Percentiles rank a stretch among this genome's conserved stretches.
Evolutionary conservation across 2,888 invertebrate genomes (phyloP).

Genomic region (Synanthedon vespiformis): DNA sequence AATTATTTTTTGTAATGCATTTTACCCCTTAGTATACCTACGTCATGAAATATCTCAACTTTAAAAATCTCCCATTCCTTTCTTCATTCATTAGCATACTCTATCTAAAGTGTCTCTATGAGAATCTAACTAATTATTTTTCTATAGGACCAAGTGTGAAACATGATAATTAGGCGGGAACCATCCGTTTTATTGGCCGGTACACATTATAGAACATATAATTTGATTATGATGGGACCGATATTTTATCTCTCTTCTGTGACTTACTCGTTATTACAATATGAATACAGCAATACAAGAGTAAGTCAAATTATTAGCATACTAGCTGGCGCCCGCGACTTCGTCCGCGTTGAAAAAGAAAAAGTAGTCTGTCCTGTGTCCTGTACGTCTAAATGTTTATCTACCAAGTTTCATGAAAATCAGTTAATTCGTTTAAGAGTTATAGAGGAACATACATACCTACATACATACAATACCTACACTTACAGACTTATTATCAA

Average conservation of each 20-base stretch:
- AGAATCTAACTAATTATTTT: constrained; percentile 56
- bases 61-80: neutral
- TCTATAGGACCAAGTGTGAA: constrained; percentile 40
- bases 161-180: constrained; percentile 47
- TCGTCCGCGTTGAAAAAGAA: too few relatives aligned
- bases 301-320: too few relatives aligned
- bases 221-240: constrained; percentile 42
- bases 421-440: too few relatives aligned
- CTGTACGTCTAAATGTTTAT: too few relatives aligned
- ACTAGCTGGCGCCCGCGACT: too few relatives aligned
- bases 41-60: neutral
- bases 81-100: constrained; percentile 12
- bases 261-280: neutral
- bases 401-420: too few relatives aligned
- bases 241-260: constrained; percentile 9
- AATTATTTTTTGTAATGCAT: neutral
- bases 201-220: constrained; percentile 7
- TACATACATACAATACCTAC: too few relatives aligned
- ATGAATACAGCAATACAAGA: too few relatives aligned
- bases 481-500: too few relatives aligned
- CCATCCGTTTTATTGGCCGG: constrained; percentile 1
- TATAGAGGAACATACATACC: too few relatives aligned
- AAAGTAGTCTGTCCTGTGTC: too few relatives aligned
- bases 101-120: constrained; percentile 25
- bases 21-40: neutral